Evolutionary conservation across 1,140 invertebrate genomes (phyloP), one percentile per base, ranked within the genome.

Genomic region (Caenorhabditis remanei): DNA sequence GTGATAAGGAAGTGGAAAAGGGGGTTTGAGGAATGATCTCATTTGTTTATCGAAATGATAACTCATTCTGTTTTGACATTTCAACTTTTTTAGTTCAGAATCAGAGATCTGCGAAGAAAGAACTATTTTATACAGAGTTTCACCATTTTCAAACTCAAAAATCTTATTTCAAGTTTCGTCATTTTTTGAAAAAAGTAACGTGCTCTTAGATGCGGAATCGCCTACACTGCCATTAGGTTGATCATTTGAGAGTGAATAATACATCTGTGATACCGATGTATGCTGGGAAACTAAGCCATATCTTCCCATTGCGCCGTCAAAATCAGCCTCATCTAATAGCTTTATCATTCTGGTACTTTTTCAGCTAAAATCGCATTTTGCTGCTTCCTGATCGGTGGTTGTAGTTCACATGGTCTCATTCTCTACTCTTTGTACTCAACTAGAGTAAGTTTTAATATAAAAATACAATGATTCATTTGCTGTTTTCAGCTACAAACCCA

Each of bases 301-400:
- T 32, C 32, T 32, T 32, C 32, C 32, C 32, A 32, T 1, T 32
- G 32, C 32, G 32, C 32, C 32, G 32, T 2, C 32, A 32, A 32
- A 32, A 32, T 32, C 32, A 32, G 32, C 2, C 32, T 32, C 32
- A 32, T 32, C 32, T 58, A 58, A 16, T 16, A n/a, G 1, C n/a
- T 7, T 6, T 58, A n/a, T 58, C 13, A n/a, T n/a, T 58, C 19
- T n/a, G 14, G 6, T n/a, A 11, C 19, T 55, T 21, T 84, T 84
- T 32, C 83, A 84, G 83, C 83, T 40, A 58, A 61, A 58, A 84
- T 61, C 21, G 83, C 83, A 24, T 84, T 65, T 21, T 4, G 13
- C 21, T 85, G 84, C 24, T 85, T 79, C 71, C 71, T 79, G 21
- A 11, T 79, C 21, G 71, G 71, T 32, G 71, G 71, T 19, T 79